Base-by-base conservation (phyloP, 2,888 invertebrate genomes). In the Hirtodrosophila duncani region DNA sequence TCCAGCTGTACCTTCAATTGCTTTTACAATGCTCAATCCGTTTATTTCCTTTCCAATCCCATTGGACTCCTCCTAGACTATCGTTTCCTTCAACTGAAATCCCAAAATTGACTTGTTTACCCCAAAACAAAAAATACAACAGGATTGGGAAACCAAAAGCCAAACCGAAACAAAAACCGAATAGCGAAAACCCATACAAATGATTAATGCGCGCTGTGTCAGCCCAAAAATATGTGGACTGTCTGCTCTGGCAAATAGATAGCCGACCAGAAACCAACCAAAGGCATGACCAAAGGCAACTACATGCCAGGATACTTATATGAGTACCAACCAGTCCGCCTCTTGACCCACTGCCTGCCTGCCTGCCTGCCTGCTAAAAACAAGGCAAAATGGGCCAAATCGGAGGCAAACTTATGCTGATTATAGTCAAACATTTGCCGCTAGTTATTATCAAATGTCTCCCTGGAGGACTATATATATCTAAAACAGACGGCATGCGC, bases 391-490 rank as follows among this genome's bases (percentile, higher is more conserved):
- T 46, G 58, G 49, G 27, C 18, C 50, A 48, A 51, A 37, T 46
- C 26, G 29, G 60, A 64, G 63, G 52, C 67, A 57, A 75, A 78
- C 75, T 74, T 75, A 74, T 74, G 75, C 70, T 75, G 75, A 75
- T 75, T 78, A 75, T 66, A 74, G 72, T 57, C 62, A 67, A 67
- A 33, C 37, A 70, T 57, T 63, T 55, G 38, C 75, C 75, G 75
- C 66, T 68, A 75, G 75, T 75, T 75, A 74, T 75, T 75, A 75
- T 75, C 75, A 78, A 74, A 78, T 75, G 75, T 71, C 63, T 75
- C 75, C 75, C 78, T 29, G 14, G 75, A 63, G 75, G 68, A 66
- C n/a, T n/a, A 74, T 64, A 78, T 75, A 68, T 67, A 75, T 78
- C 55, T 48, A 42, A 37, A 18, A 23, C 27, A 49, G 31, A 45